Evolutionary conservation across 2,888 invertebrate genomes (phyloP).

Genomic region (Harmothoe impar): DNA sequence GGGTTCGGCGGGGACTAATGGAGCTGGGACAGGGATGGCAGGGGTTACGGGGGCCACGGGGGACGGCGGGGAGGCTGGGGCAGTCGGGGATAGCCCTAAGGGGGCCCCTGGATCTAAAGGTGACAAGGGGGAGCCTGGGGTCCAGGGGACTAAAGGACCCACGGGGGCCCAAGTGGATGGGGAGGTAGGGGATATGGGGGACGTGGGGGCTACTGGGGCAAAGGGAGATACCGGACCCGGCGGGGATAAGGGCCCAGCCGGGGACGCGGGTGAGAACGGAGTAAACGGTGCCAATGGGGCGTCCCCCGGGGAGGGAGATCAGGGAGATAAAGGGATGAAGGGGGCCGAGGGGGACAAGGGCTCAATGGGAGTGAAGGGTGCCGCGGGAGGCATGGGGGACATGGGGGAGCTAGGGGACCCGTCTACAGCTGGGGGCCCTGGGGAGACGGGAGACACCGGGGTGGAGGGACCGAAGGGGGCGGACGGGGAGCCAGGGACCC

Average conservation of each 20-base stretch:
- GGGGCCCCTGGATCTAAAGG: background rate
- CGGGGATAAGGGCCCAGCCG: background rate
- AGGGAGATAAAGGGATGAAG: background rate
- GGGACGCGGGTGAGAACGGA: background rate
- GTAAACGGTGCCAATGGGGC: background rate
- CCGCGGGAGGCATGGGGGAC: background rate
- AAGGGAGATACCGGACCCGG: background rate
- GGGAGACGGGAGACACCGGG: slow-evolving; percentile 10
- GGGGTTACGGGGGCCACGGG: background rate
- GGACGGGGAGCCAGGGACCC: background rate
- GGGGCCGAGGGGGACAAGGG: slow-evolving; percentile 22
- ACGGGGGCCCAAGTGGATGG: background rate
- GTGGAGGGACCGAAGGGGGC: background rate
- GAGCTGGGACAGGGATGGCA: background rate
- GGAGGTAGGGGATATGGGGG: background rate
- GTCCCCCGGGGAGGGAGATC: background rate
- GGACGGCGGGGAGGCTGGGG: background rate
- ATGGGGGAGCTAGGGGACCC: background rate
- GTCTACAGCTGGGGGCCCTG: background rate
- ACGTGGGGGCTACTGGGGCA: background rate
- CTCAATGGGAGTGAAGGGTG: slow-evolving; percentile 15
- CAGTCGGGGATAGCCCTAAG: background rate
- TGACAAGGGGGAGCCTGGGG: background rate
- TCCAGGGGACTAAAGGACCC: background rate
- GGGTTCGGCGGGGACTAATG: background rate